A percentile compares a stretch with the other conserved stretches of the same genome.
Conservation (phyloP, 2,113 vertebrate genomes). For the Spilogale gracilis region DNA sequence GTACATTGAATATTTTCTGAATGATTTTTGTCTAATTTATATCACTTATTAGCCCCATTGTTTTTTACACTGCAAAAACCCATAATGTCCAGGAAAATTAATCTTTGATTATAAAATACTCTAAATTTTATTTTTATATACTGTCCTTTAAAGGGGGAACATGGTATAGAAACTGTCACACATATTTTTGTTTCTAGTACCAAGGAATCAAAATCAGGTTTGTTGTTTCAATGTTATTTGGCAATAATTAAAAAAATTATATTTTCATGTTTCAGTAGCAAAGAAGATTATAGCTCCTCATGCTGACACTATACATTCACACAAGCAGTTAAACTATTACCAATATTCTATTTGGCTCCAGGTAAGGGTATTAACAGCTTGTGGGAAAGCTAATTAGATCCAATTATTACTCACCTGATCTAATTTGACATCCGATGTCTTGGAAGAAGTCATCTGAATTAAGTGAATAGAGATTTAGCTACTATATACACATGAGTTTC, state of each 20-base stretch:
- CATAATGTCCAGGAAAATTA: background rate
- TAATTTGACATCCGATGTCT: conserved; percentile 68
- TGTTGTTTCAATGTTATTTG: background rate
- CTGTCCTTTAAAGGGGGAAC: background rate
- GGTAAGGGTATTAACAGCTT: conserved; percentile 54
- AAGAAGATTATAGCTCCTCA: background rate
- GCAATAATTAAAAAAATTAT: background rate
- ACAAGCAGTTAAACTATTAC: conserved; percentile 10
- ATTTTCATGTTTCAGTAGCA: background rate
- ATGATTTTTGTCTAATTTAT: background rate
- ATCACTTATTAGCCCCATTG: background rate
- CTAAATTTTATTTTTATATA: conserved; percentile 11
- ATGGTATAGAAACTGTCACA: background rate
- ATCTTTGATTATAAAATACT: conserved; percentile 33
- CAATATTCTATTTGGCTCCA: conserved; percentile 6
- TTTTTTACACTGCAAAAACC: background rate
- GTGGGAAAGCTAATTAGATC: conserved; percentile 57
- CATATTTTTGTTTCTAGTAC: background rate
- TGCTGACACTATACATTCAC: background rate
- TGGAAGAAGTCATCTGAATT: conserved; percentile 12
- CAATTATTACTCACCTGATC: conserved; percentile 63
- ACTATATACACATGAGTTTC: background rate
- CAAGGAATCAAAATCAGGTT: background rate
- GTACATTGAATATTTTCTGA: background rate
- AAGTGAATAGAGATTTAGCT: conserved; percentile 46